Conservation (phyloP, 2,888 invertebrate genomes). For the Melieria crassipennis region DNA sequence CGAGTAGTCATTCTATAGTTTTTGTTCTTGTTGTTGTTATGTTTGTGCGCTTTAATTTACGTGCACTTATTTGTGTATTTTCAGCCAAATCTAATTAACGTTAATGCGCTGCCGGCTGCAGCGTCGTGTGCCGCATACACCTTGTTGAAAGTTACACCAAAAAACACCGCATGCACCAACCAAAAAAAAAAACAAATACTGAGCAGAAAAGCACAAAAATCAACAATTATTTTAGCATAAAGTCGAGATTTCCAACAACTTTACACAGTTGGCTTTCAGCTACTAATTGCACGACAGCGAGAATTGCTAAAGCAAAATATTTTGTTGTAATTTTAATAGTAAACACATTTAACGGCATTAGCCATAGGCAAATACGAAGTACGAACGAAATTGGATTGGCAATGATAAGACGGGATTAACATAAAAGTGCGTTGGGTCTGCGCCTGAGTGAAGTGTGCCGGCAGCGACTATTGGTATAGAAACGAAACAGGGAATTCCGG, state of each 20-base stretch:
- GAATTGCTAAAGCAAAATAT: neutral
- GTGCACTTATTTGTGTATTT: slow-evolving; percentile 14
- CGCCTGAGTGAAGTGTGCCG: too few relatives aligned
- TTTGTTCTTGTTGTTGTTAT: neutral
- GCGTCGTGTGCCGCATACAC: slow-evolving; percentile 1
- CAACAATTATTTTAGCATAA: slow-evolving; percentile 26
- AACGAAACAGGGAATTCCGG: too few relatives aligned
- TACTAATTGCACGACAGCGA: neutral
- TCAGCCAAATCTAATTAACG: slow-evolving; percentile 34
- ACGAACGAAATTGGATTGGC: neutral
- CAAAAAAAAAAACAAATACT: slow-evolving; percentile 1
- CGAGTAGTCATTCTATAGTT: too few relatives aligned
- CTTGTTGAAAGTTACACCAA: neutral
- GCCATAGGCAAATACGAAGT: too few relatives aligned
- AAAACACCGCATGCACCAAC: neutral
- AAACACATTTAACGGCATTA: neutral
- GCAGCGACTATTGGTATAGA: too few relatives aligned
- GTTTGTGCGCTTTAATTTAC: neutral
- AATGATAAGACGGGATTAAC: neutral
- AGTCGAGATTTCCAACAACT: slow-evolving; percentile 19
- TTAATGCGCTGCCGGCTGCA: slow-evolving; percentile 23
- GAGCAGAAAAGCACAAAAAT: neutral
- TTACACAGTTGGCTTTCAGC: slow-evolving; percentile 3
- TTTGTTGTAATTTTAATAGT: neutral
- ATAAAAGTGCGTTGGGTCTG: neutral